Evolutionary conservation across 2,888 invertebrate genomes (phyloP).

Genomic region (Drosophila pseudotalamancana): DNA sequence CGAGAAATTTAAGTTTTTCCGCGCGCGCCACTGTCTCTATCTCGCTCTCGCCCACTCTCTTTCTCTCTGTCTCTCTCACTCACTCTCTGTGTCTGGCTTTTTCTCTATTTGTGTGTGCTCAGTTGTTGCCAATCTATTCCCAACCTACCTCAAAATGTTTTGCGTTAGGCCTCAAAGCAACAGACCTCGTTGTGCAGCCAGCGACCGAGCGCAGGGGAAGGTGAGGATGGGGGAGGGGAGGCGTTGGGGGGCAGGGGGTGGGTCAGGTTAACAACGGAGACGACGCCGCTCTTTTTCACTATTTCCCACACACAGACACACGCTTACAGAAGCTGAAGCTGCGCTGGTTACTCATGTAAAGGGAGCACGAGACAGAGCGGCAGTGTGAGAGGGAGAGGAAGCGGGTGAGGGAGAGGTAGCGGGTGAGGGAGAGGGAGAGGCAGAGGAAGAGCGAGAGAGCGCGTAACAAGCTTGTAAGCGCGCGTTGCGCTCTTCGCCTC

Average conservation of each 20-base stretch:
- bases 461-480: constrained; percentile 40
- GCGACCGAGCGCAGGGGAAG: not conserved
- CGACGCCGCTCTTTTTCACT: constrained; percentile 69
- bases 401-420: not conserved
- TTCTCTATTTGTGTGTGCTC: constrained; percentile 37
- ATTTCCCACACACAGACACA: constrained; percentile 65
- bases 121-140: constrained; percentile 81
- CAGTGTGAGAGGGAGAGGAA: not conserved
- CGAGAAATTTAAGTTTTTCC: constrained; percentile 77
- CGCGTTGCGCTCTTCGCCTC: constrained; percentile 54
- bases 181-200: constrained; percentile 66
- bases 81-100: not conserved
- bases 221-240: no score
- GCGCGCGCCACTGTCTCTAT: constrained; percentile 40
- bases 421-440: not conserved
- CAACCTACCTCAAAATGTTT: constrained; percentile 83
- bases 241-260: not conserved
- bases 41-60: not conserved
- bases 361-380: constrained; percentile 22
- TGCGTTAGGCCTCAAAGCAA: constrained; percentile 80
- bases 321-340: constrained; percentile 58
- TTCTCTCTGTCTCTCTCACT: constrained; percentile 7
- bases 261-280: constrained; percentile 6
- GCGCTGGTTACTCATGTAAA: constrained; percentile 70
- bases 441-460: constrained; percentile 10